Conservation (phyloP, 2,888 invertebrate genomes). For the Pollenia griseotomentosa region DNA sequence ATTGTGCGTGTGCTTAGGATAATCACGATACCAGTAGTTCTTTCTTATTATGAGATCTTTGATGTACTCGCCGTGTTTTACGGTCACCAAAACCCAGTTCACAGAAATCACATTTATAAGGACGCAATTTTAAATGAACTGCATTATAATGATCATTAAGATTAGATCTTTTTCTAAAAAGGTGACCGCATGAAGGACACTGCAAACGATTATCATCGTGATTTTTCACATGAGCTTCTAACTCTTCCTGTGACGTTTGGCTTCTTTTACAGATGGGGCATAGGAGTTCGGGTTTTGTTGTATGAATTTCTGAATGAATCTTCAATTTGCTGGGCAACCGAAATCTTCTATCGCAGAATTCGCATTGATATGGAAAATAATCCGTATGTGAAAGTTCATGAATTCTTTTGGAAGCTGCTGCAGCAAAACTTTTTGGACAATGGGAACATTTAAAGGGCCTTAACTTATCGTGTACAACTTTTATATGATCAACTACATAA, state of each 20-base stretch:
- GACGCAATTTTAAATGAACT: constrained; percentile 63
- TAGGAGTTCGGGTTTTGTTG: constrained; percentile 60
- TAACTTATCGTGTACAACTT: constrained; percentile 65
- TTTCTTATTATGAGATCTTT: constrained; percentile 16
- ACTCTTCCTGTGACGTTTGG: constrained; percentile 45
- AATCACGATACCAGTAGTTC: background rate
- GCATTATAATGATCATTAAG: constrained; percentile 68
- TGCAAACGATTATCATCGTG: constrained; percentile 65
- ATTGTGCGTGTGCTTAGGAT: no score
- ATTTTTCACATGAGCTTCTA: constrained; percentile 59
- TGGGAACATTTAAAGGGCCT: constrained; percentile 71
- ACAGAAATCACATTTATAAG: constrained; percentile 66
- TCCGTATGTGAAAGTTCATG: constrained; percentile 70
- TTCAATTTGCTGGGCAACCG: constrained; percentile 60
- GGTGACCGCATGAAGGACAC: constrained; percentile 64
- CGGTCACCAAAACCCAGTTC: constrained; percentile 65
- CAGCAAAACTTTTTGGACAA: constrained; percentile 63
- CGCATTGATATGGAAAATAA: constrained; percentile 61
- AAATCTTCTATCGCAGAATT: constrained; percentile 61
- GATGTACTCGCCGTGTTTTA: constrained; percentile 62
- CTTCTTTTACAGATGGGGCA: constrained; percentile 70
- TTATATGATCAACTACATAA: constrained; percentile 65
- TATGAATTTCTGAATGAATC: constrained; percentile 68
- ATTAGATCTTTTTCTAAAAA: constrained; percentile 63
- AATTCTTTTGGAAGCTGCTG: constrained; percentile 50